Base-by-base conservation (phyloP, 2,797 vertebrate genomes). In the Todus mexicanus region DNA sequence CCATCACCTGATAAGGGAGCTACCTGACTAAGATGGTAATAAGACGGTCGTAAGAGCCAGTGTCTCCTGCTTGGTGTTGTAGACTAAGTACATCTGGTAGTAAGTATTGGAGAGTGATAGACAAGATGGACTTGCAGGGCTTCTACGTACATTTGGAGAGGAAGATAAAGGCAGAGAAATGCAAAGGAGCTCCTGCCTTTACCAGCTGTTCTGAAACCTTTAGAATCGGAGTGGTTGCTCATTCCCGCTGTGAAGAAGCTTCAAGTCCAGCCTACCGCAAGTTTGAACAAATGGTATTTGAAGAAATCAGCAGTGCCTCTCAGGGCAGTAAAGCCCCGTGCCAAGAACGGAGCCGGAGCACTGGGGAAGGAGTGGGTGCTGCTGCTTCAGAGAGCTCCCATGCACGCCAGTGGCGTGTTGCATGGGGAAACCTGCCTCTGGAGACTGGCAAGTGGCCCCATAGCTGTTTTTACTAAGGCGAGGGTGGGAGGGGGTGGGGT, bases 401-500 rank as follows among this genome's bases (percentile, higher is more conserved):
- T 0, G 45, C 65, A 11, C 54, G 11, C 26, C 47, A 11, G 1
- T 1, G 12, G 25, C 10, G 50, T 1, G 42, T 2, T 29, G 37
- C 18, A 1, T 2, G 72, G 60, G 15, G 38, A 51, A 64, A 13
- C 13, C 56, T 3, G 64, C 21, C 78, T 76, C 54, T 31, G 11
- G 73, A 37, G 12, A 2, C 60, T 4, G 74, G 29, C 51, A 19
- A 20, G 43, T 3, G 45, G 45, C 68, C 22, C 6, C 47, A 11
- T 22, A 26, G 17, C 4, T 23, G 40, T 31, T 61, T 54, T 33
- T 9, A 65, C 19, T 26, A 3, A 7, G 15, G 35, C 50, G 3
- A n/a, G 10, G 16, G 26, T 35, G 20, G 4, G 20, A 7, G 4
- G 40, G 6, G 37, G 9, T 4, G 18, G 3, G 19, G 15, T 2